Evolutionary conservation across 2,888 invertebrate genomes (phyloP).

Genomic region (Catocala fraxini): DNA sequence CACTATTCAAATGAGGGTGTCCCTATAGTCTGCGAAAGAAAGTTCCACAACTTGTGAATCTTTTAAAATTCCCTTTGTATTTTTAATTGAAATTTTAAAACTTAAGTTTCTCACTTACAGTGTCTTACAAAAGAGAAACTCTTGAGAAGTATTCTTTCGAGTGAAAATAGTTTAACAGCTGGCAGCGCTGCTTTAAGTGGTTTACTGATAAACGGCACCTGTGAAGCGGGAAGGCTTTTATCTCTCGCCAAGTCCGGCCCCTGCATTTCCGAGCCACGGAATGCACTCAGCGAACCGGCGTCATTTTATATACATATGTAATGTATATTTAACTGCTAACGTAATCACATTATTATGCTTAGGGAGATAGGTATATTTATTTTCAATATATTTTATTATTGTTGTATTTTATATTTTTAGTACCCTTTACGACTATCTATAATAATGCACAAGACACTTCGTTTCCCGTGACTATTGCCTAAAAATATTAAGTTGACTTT

Average conservation of each 20-base stretch:
- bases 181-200: constrained; percentile 57
- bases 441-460: no score
- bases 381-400: no score
- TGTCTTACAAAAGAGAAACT: constrained; percentile 31
- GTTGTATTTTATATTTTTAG: no score
- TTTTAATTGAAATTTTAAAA: constrained; percentile 34
- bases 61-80: constrained; percentile 17
- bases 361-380: no score
- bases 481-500: no score
- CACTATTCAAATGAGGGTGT: no score
- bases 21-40: neutral
- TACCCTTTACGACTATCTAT: no score
- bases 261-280: constrained; percentile 49
- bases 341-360: constrained; percentile 15
- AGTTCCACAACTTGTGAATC: constrained; percentile 6
- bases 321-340: constrained; percentile 31
- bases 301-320: constrained; percentile 28
- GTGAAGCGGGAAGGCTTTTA: constrained; percentile 61
- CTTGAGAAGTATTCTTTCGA: constrained; percentile 40
- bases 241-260: constrained; percentile 47
- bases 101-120: constrained; percentile 24
- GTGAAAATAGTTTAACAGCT: constrained; percentile 54
- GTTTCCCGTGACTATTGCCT: no score
- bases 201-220: constrained; percentile 64
- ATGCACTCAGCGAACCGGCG: constrained; percentile 32